A percentile compares a stretch with the other conserved stretches of the same genome.
Conservation (phyloP, 2,113 vertebrate species). For the Ellobius talpinus region DNA sequence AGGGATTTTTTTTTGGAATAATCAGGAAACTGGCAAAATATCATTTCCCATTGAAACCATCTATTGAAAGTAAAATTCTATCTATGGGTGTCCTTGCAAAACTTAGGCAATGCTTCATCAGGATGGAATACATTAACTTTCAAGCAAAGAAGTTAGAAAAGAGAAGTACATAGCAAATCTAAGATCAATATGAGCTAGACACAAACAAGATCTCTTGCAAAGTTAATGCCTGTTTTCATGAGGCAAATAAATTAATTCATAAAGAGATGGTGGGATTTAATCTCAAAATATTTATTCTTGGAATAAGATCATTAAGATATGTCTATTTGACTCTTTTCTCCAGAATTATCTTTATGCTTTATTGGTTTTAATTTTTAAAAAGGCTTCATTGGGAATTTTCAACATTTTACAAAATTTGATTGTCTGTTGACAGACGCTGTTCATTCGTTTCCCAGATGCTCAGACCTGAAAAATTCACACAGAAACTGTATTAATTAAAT, state of each 20-base stretch:
- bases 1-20: conserved; percentile 8
- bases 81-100: background rate
- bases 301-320: background rate
- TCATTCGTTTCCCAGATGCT: too few relatives aligned
- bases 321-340: background rate
- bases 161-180: background rate
- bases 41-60: background rate
- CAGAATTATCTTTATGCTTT: background rate
- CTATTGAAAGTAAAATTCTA: conserved; percentile 35
- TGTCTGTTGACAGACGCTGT: background rate
- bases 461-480: too few relatives aligned
- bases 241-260: conserved; percentile 45
- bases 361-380: background rate
- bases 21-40: background rate
- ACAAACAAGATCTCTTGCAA: conserved; percentile 5
- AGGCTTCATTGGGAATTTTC: background rate
- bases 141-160: background rate
- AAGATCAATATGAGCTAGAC: background rate
- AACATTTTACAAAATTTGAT: background rate
- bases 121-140: background rate
- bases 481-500: too few relatives aligned
- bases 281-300: conserved; percentile 53
- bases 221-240: background rate
- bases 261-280: conserved; percentile 34
- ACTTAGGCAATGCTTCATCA: background rate